Evolutionary conservation across 2,888 invertebrate species (phyloP), one percentile per base, ranked within the genome.

Genomic region (Ophion costatus): DNA sequence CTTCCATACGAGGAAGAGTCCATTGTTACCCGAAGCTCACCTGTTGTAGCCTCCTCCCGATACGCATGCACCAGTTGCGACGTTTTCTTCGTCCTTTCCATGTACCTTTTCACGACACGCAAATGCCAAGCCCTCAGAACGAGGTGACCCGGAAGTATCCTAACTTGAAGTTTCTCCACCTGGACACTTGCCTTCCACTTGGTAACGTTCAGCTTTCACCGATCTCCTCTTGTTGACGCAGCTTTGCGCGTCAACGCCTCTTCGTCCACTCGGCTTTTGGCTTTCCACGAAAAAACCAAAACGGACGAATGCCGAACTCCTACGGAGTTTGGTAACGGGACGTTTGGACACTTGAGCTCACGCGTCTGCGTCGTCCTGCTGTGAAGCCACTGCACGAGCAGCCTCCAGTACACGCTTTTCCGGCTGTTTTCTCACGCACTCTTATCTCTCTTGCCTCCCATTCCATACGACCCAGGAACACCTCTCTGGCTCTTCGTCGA

Each of bases 331-430:
- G 42, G 74, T 83, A 77, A 80, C 78, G 80, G 74, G 82, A 82
- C 82, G 73, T 83, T 74, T 80, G 69, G 80, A 78, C 77, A 83
- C 77, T 78, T 61, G 11, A 51, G 20, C 61, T 70, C 70, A 74
- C 76, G 71, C 85, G 83, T 83, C 80, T 85, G 83, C 83, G 83
- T 83, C 80, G 77, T 80, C 67, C 61, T 61, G 59, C 69, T 82
- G 59, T 59, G 24, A 38, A 51, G 22, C 61, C 33, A 45, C 79
- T 56, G 63, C 10, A 63, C 81, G 64, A 71, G 61, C 42, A 69
- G 20, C 71, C 11, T 64, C 45, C 76, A 64, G 69, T 77, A 83
- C 83, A 80, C 83, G 73, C 80, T 85, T 80, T 83, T 80, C 80
- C 85, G 80, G 74, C 64, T 69, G 73, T 74, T 24, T 69, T 66